Conservation (phyloP, 2,797 vertebrate species). For the Ciconia nigra region DNA sequence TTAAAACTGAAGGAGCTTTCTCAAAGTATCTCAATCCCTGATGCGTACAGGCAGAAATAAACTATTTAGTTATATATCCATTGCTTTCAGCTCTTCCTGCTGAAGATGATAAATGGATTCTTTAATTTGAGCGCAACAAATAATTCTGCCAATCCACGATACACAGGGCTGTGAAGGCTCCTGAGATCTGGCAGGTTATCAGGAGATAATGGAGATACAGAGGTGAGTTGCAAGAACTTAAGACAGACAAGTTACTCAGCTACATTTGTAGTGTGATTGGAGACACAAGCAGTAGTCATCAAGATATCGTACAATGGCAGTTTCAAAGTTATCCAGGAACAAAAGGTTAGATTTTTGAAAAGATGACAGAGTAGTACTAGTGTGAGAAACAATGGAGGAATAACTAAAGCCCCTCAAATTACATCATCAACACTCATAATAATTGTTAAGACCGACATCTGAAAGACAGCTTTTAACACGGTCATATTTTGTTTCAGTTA, state of each 20-base stretch:
- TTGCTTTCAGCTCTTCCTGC: not conserved
- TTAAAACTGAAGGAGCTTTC: not conserved
- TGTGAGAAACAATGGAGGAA: not conserved
- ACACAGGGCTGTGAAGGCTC: not conserved
- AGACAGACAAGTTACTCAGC: not conserved
- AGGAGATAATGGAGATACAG: not conserved
- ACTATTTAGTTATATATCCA: not conserved
- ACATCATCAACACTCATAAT: not conserved
- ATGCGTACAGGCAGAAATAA: not conserved
- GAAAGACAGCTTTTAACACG: not conserved
- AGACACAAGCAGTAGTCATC: not conserved
- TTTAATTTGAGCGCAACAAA: not conserved
- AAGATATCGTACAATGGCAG: not conserved
- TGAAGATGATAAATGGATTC: not conserved
- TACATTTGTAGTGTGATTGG: accelerated
- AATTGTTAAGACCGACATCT: not conserved
- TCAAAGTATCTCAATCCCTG: not conserved
- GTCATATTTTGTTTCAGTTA: not conserved
- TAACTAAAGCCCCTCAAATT: not conserved
- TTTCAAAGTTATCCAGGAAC: not conserved
- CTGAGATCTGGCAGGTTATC: not conserved
- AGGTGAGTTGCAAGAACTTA: not conserved
- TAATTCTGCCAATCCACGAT: not conserved
- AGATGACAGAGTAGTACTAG: not conserved
- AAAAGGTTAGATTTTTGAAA: not conserved